Evolutionary conservation across 2,797 vertebrate genomes (phyloP), one percentile per base, ranked within the genome.

Genomic region (Macropodus opercularis): DNA sequence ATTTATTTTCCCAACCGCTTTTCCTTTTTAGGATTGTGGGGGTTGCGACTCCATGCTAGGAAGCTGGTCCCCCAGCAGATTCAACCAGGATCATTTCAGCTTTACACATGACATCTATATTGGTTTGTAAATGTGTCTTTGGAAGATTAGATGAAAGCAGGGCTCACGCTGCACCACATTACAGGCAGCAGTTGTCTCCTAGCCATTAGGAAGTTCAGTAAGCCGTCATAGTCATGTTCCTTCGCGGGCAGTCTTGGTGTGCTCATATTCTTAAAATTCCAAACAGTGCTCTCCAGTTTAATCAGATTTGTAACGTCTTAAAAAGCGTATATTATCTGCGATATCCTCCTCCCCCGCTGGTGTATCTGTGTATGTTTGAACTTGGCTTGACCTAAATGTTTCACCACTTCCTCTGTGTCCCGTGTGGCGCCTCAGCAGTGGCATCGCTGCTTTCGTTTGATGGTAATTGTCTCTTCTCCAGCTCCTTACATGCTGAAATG

Each of bases 401-500:
- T 59, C 65, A 15, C 63, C 72, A 11, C 74, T 79, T 86, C 71
- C 84, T 83, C 65, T 10, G 56, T 67, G 56, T 74, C 81, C 78
- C 64, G 57, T 52, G 63, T 41, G 63, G 57, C 10, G 56, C 57
- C 61, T 69, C 61, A 48, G 73, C 69, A 63, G 69, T 22, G 43
- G 69, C 72, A 38, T 4, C 12, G 48, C 38, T 8, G 18, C 62
- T 7, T 15, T 63, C 19, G 27, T 81, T 85, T 84, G 69, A 79
- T 67, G 71, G 51, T 81, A 84, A 86, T 82, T 67, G 43, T 72
- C 59, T 73, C 48, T 78, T 69, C 78, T 85, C 69, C 9, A 41
- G 80, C 72, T 57, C 68, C 44, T n/a, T 49, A 29, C 62, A 63
- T 77, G 79, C 86, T 81, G 84, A 87, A 75, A 74, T 36, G 68